A percentile compares a stretch with the other conserved stretches of the same genome.
phyloP scores from a whole-genome alignment of 1,140 invertebrate species.

The Lasaia peninsularis region DNA sequence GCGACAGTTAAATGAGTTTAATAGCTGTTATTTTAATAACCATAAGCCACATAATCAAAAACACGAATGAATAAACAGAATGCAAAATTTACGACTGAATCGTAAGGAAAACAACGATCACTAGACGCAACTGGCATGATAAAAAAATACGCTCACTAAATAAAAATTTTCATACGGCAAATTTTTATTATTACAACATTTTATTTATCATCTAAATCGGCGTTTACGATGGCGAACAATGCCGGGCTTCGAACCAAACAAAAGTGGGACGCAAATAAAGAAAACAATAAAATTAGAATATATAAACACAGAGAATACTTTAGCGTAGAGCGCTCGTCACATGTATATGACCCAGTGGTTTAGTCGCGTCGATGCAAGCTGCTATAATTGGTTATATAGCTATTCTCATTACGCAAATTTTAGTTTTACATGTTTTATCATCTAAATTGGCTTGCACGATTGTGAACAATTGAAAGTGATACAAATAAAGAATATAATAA shows the following conservation, averaged over 20 bases:
- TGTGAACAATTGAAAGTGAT: no score
- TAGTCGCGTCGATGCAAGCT: no score
- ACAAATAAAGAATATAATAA: no score
- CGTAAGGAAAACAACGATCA: constrained; percentile 31
- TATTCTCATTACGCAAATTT: no score
- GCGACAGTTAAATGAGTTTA: background rate
- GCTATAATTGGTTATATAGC: no score
- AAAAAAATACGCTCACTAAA: constrained; percentile 61
- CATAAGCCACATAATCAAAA: constrained; percentile 10
- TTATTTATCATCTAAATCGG: constrained; percentile 76
- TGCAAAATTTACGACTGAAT: constrained; percentile 35
- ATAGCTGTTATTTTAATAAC: constrained; percentile 7
- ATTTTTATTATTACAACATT: constrained; percentile 66
- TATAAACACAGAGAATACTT: constrained; percentile 36
- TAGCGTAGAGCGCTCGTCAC: background rate
- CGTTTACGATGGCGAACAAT: constrained; percentile 74
- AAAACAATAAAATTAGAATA: constrained; percentile 78
- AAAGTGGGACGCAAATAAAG: constrained; percentile 77
- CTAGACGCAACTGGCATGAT: constrained; percentile 31
- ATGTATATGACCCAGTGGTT: no score
- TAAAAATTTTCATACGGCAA: constrained; percentile 66
- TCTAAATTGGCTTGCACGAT: no score
- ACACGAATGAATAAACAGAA: constrained; percentile 30
- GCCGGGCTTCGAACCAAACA: constrained; percentile 68
- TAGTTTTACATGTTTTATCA: no score